A percentile compares a stretch with the other conserved stretches of the same genome.
Evolutionary conservation across 2,797 vertebrate genomes (phyloP).

Genomic region (Sarcophilus harrisii): DNA sequence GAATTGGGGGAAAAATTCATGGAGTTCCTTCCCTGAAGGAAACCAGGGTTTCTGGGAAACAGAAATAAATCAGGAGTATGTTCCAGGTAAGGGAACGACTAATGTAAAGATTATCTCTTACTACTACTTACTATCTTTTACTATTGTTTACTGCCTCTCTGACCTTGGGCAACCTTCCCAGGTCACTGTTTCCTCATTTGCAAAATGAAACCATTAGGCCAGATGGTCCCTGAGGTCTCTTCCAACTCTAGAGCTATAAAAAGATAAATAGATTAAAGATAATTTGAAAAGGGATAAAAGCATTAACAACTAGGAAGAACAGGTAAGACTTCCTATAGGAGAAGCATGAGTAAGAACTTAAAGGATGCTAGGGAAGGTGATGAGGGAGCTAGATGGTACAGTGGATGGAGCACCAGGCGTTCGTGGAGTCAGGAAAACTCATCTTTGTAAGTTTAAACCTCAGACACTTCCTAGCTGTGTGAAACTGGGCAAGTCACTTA

Average conservation of each 20-base stretch:
- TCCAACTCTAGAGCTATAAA: not conserved
- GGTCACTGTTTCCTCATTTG: not conserved
- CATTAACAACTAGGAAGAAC: not conserved
- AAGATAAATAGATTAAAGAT: not conserved
- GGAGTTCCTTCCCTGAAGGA: not conserved
- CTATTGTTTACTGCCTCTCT: not conserved
- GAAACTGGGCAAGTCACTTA: not conserved
- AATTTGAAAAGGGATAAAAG: not conserved
- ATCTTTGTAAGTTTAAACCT: not conserved
- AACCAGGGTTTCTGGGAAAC: not conserved
- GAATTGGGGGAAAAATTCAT: not conserved
- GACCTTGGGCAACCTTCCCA: not conserved
- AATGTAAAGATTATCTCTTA: not conserved
- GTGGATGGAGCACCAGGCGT: no score
- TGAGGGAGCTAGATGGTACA: not conserved
- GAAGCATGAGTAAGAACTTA: not conserved
- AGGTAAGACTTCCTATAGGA: not conserved
- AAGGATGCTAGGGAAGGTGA: not conserved
- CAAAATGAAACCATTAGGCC: not conserved
- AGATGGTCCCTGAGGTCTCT: not conserved
- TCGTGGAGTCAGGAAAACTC: not conserved
- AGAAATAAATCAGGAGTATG: not conserved
- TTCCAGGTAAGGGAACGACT: not conserved
- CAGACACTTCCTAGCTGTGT: not conserved
- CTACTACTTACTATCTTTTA: not conserved